These are phyloP conservation scores for Drosophila siamana DNA, from an alignment of 2,888 invertebrate species.

Conservation along the genomic window DNA sequence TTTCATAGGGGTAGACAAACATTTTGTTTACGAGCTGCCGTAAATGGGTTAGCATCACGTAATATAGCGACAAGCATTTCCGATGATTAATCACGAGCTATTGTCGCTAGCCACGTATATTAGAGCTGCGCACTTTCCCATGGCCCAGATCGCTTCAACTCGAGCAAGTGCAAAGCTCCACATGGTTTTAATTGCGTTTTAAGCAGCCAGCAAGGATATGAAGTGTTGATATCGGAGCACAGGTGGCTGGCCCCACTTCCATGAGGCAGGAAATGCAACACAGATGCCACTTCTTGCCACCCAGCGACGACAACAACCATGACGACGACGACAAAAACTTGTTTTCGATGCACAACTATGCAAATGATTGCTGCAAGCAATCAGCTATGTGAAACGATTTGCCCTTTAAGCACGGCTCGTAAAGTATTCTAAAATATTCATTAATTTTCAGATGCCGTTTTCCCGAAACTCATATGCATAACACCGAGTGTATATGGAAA, in stretches of 20 bases:
- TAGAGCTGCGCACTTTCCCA: constrained; percentile 62
- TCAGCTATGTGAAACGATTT: constrained; percentile 38
- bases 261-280: constrained; percentile 33
- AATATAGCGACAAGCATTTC: constrained; percentile 76
- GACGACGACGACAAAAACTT: constrained; percentile 17
- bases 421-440: constrained; percentile 79
- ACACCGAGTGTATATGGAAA: constrained; percentile 9
- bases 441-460: constrained; percentile 63
- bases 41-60: constrained; percentile 77
- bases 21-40: constrained; percentile 72
- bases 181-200: constrained; percentile 73
- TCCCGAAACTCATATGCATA: constrained; percentile 35
- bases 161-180: constrained; percentile 46
- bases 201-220: constrained; percentile 51
- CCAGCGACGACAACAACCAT: not conserved
- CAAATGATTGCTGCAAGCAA: constrained; percentile 53
- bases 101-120: constrained; percentile 34
- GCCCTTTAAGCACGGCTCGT: constrained; percentile 62
- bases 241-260: constrained; percentile 57
- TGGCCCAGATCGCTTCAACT: constrained; percentile 7
- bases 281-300: constrained; percentile 14
- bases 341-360: constrained; percentile 29
- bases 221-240: constrained; percentile 46
- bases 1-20: constrained; percentile 43
- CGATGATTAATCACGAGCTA: constrained; percentile 66